phyloP scores from a whole-genome alignment of 2,113 vertebrate species.

The Chamaetylas fuelleborni region DNA sequence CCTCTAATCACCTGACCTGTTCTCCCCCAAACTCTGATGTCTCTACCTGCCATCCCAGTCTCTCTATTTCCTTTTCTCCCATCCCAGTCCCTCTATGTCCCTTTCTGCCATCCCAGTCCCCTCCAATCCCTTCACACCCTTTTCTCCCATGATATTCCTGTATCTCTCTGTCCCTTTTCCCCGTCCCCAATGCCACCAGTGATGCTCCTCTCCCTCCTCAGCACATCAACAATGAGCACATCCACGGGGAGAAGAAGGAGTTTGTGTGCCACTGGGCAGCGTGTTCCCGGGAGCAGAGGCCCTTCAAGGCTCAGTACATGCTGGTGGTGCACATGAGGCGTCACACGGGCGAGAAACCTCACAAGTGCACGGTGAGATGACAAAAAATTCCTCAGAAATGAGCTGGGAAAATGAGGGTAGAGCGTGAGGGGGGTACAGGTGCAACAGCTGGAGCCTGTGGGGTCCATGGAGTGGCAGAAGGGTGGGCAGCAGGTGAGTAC shows the following conservation, averaged over 20 bases:
- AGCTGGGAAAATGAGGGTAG: slow-evolving; percentile 13
- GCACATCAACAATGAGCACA: slow-evolving; percentile 99
- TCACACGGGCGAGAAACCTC: slow-evolving; percentile 97
- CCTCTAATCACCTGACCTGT: not conserved
- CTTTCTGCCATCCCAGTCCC: not conserved
- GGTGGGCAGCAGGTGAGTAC: not conserved
- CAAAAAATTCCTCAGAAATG: slow-evolving; percentile 79
- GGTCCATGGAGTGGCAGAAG: rapidly evolving
- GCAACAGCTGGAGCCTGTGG: not conserved
- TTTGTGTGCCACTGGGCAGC: slow-evolving; percentile 97
- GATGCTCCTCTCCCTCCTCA: slow-evolving; percentile 46
- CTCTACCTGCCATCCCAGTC: not conserved
- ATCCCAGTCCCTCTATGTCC: too few relatives aligned
- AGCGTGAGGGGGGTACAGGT: rapidly evolving
- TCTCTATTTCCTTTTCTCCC: not conserved
- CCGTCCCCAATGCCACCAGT: not conserved
- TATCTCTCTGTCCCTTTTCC: not conserved
- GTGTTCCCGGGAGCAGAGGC: slow-evolving; percentile 92
- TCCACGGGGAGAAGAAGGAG: slow-evolving; percentile 98
- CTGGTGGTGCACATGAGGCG: slow-evolving; percentile 97
- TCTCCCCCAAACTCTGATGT: not conserved
- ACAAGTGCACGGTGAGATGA: slow-evolving; percentile 94
- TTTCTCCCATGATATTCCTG: rapidly evolving
- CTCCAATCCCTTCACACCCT: not conserved
- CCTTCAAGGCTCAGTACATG: slow-evolving; percentile 99